A percentile compares a stretch with the other conserved stretches of the same genome.
Evolutionary conservation across 2,888 invertebrate species (phyloP).

Genomic region (Ethmia dodecea): DNA sequence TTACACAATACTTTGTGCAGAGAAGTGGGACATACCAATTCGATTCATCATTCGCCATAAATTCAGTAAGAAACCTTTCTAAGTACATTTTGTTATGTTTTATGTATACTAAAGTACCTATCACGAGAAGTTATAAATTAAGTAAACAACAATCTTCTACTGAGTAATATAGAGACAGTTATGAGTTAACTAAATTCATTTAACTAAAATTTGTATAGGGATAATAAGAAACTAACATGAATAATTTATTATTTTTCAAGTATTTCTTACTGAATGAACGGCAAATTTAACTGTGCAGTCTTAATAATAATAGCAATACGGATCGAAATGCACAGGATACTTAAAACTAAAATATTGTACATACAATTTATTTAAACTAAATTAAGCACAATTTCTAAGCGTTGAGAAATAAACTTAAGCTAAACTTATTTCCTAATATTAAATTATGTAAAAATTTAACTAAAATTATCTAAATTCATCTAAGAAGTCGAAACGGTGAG

Average conservation of each 20-base stretch:
- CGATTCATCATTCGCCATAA: neutral
- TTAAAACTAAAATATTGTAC: constrained; percentile 5
- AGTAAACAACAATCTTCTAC: no score
- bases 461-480: constrained; percentile 29
- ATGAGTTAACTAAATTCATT: no score
- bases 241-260: no score
- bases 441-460: constrained; percentile 31
- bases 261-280: neutral
- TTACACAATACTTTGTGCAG: constrained; percentile 26
- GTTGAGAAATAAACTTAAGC: constrained; percentile 19
- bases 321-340: constrained; percentile 7
- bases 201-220: no score
- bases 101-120: no score
- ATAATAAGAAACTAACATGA: no score
- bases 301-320: constrained; percentile 2
- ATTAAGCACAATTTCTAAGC: constrained; percentile 16
- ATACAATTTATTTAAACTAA: constrained; percentile 3
- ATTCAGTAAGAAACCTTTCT: constrained; percentile 1
- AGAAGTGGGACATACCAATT: constrained; percentile 4
- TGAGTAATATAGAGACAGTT: no score
- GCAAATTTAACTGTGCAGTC: constrained; percentile 1
- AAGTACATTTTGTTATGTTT: no score
- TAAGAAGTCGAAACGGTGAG: no score
- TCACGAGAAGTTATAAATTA: no score
- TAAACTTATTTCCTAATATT: constrained; percentile 39